phyloP scores from a whole-genome alignment of 2,113 vertebrate species.

The Eulacestoma nigropectus region DNA sequence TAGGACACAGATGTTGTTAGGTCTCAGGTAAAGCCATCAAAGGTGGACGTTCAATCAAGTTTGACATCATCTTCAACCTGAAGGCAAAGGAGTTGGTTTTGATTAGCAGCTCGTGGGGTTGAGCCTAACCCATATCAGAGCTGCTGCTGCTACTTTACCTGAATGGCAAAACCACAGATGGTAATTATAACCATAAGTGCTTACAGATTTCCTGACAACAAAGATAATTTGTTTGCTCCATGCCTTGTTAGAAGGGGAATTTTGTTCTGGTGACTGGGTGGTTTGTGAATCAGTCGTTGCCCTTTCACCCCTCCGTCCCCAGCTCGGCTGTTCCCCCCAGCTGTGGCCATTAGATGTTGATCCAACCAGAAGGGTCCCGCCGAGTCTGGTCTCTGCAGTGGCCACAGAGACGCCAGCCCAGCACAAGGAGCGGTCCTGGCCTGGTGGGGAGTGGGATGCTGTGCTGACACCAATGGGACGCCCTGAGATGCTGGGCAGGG shows the following conservation, averaged over 20 bases:
- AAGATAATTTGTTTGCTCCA: slow-evolving; percentile 79
- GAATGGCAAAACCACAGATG: slow-evolving; percentile 70
- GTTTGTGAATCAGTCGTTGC: slow-evolving; percentile 60
- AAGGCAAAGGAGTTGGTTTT: slow-evolving; percentile 68
- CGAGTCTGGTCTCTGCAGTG: not conserved
- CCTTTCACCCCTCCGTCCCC: slow-evolving; percentile 68
- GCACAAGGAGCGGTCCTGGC: not conserved
- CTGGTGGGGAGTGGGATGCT: not conserved
- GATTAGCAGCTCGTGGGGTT: slow-evolving; percentile 63
- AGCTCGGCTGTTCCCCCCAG: slow-evolving; percentile 20
- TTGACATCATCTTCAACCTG: slow-evolving; percentile 67
- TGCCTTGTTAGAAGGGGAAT: slow-evolving; percentile 74
- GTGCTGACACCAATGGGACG: not conserved
- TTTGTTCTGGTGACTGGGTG: slow-evolving; percentile 69
- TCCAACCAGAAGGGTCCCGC: slow-evolving; percentile 10
- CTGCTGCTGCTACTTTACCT: slow-evolving; percentile 70
- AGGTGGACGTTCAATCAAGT: slow-evolving; percentile 58
- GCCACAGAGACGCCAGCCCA: not conserved
- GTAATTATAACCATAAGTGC: slow-evolving; percentile 77
- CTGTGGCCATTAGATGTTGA: slow-evolving; percentile 48
- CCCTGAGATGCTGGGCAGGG: not conserved
- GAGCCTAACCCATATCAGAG: slow-evolving; percentile 46
- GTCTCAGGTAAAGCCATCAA: slow-evolving; percentile 62
- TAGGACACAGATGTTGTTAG: slow-evolving; percentile 56
- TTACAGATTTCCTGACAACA: slow-evolving; percentile 79